Base-by-base conservation (phyloP, 2,888 invertebrate species). In the Microchrysa polita region DNA sequence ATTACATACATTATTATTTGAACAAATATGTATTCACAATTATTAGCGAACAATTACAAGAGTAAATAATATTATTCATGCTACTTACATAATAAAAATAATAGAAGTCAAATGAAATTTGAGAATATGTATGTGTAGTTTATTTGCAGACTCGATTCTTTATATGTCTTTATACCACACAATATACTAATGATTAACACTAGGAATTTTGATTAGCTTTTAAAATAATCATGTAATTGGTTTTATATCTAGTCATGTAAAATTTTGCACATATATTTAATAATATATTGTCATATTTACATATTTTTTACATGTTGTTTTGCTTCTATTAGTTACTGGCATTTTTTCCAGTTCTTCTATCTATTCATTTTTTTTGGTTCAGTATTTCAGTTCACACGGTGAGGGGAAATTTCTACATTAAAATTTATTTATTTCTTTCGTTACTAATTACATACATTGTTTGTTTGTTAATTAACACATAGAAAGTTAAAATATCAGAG, bases 171-270 rank as follows among this genome's bases (percentile, higher is more conserved):
- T 34, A 7, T 34, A 34, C 2, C 27, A 34, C 27, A 34, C 7
- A 34, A 5, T 2, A 34, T 34, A 34, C 7, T 7, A 59, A 23
- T 12, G 16, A 48, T 48, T n/a, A 48, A 48, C 48, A 48, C 12
- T n/a, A 48, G 23, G 9, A 60, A 7, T 65, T 48, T 65, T 65
- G 48, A 22, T 65, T 65, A 65, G 65, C 48, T 65, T 44, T 42
- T 69, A 55, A 55, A 55, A 55, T 14, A 16, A 40, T 69, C 69
- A 69, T 55, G 55, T 27, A 55, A 69, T 69, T 69, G 69, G 55
- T 69, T 67, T 18, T 65, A 65, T 65, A 65, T 69, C 69, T 69
- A 69, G 69, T 69, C 69, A 69, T 69, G 69, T 69, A 69, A 69
- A 69, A 57, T 42, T 57, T 69, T 69, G 69, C 69, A 69, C 57